phyloP scores from a whole-genome alignment of 2,888 invertebrate species.

The Ophion ellenae region DNA sequence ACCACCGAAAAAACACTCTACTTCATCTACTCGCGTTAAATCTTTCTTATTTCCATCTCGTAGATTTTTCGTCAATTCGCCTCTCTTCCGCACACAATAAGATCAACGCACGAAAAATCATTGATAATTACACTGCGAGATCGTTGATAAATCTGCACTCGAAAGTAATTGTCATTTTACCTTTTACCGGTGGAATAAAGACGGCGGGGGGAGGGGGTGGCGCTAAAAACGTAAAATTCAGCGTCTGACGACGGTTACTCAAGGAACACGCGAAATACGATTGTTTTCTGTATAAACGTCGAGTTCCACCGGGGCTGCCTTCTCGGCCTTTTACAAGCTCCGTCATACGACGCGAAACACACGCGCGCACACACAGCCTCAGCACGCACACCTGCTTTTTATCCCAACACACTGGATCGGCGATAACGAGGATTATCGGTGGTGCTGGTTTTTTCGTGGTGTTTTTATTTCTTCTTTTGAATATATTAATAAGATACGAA shows the following conservation, averaged over 20 bases:
- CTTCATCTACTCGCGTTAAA: slow-evolving; percentile 8
- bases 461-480: neutral
- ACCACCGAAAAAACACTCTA: neutral
- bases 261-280: slow-evolving; percentile 14
- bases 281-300: slow-evolving; percentile 86
- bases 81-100: neutral
- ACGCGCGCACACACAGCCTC: slow-evolving; percentile 78
- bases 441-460: neutral
- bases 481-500: slow-evolving; percentile 68
- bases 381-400: slow-evolving; percentile 40
- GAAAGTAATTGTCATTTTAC: neutral
- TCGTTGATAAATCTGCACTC: too few relatives aligned
- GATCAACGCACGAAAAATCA: too few relatives aligned
- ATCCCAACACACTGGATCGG: slow-evolving; percentile 29
- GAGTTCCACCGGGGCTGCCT: slow-evolving; percentile 89
- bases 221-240: slow-evolving; percentile 10
- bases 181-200: slow-evolving; percentile 1
- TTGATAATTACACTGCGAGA: too few relatives aligned
- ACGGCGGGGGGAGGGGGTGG: neutral
- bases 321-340: slow-evolving; percentile 88
- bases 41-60: slow-evolving; percentile 11
- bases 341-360: slow-evolving; percentile 66
- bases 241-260: neutral
- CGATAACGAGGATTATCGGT: slow-evolving; percentile 29
- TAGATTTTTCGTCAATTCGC: slow-evolving; percentile 8